Percentiles rank a stretch among this genome's conserved stretches.
Conservation (phyloP, 1,140 invertebrate genomes). For the Drosophila repletoides region DNA sequence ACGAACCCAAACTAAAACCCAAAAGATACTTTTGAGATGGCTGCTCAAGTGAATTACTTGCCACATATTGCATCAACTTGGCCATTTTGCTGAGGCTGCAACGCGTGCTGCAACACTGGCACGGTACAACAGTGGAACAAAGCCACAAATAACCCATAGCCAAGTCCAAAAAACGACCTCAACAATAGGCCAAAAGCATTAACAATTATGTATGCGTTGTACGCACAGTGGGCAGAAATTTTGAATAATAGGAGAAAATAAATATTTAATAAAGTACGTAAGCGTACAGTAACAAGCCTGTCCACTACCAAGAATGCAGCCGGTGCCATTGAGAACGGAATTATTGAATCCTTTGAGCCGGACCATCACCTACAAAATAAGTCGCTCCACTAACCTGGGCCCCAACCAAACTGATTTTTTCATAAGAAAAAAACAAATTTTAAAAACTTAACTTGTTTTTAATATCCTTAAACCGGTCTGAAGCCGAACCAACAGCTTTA, state of each 20-base stretch:
- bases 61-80: slow-evolving; percentile 51
- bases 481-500: too few relatives aligned
- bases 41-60: slow-evolving; percentile 58
- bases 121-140: not conserved
- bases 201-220: not conserved
- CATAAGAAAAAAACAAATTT: too few relatives aligned
- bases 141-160: slow-evolving; percentile 13
- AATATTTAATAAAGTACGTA: too few relatives aligned
- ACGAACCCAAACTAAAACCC: not conserved
- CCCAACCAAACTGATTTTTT: too few relatives aligned
- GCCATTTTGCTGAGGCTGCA: slow-evolving; percentile 2
- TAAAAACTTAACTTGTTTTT: too few relatives aligned
- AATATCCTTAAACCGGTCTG: too few relatives aligned
- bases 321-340: too few relatives aligned
- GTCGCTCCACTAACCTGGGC: too few relatives aligned
- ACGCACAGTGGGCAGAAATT: slow-evolving; percentile 20
- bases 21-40: slow-evolving; percentile 10
- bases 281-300: too few relatives aligned
- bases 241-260: not conserved
- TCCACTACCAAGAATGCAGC: too few relatives aligned
- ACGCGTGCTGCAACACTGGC: slow-evolving; percentile 33
- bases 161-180: slow-evolving; percentile 48
- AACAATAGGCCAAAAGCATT: slow-evolving; percentile 9
- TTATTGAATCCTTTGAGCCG: too few relatives aligned
- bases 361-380: too few relatives aligned